A percentile compares a stretch with the other conserved stretches of the same genome.
phyloP scores from a whole-genome alignment of 2,888 invertebrate genomes.

The Congeria kusceri region DNA sequence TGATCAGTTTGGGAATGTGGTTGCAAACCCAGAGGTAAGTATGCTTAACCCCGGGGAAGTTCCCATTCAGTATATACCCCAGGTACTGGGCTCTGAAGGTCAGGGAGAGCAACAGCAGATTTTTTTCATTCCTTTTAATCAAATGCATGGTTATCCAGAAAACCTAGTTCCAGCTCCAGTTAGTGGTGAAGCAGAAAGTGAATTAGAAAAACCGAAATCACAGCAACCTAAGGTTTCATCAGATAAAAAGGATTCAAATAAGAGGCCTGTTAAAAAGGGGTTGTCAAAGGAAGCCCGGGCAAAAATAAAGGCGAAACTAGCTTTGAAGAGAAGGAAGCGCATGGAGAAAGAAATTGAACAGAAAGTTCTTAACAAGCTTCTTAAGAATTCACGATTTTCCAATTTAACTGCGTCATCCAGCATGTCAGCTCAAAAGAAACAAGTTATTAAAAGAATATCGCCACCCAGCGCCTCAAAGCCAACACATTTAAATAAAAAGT shows the following conservation, averaged over 20 bases:
- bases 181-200: no score
- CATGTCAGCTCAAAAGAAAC: constrained; percentile 14
- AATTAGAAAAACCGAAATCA: no score
- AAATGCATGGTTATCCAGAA: constrained; percentile 31
- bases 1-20: constrained; percentile 41
- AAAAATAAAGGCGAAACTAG: constrained; percentile 20
- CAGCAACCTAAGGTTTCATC: no score
- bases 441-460: constrained; percentile 37
- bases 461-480: constrained; percentile 24
- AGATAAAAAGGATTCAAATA: neutral
- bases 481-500: constrained; percentile 13
- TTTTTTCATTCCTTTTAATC: constrained; percentile 55
- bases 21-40: constrained; percentile 23
- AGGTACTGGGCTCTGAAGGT: constrained; percentile 26
- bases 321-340: constrained; percentile 34
- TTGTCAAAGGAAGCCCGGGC: constrained; percentile 28
- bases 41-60: constrained; percentile 3
- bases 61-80: constrained; percentile 26
- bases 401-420: neutral
- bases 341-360: constrained; percentile 46
- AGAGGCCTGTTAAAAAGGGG: constrained; percentile 9
- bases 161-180: neutral
- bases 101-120: constrained; percentile 46
- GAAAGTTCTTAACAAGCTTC: constrained; percentile 37
- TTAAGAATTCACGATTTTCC: constrained; percentile 10